Evolutionary conservation across 2,888 invertebrate genomes (phyloP).

Genomic region (Sphaerophoria rueppellii): DNA sequence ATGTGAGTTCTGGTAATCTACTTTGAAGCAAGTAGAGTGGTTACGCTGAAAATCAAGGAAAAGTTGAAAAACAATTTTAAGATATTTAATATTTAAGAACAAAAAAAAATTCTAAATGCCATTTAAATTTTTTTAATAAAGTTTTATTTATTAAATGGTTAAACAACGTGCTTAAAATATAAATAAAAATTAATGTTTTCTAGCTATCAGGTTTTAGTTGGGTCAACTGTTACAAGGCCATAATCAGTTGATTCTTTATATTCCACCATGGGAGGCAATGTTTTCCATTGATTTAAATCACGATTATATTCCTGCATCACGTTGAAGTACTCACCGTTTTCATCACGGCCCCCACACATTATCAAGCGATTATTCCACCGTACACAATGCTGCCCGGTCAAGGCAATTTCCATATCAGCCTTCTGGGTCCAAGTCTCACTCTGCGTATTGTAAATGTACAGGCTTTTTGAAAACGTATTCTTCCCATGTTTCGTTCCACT

Average conservation of each 20-base stretch:
- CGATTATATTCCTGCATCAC: slow-evolving; percentile 16
- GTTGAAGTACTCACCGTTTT: neutral
- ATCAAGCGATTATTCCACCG: slow-evolving; percentile 4
- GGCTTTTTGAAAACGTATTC: neutral
- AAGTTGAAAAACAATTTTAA: too few relatives aligned
- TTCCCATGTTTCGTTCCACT: slow-evolving; percentile 2
- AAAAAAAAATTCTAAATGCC: too few relatives aligned
- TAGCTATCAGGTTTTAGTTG: neutral
- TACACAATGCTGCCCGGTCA: neutral
- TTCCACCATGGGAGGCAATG: slow-evolving; percentile 2
- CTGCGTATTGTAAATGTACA: neutral
- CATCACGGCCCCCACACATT: neutral
- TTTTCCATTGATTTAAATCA: neutral
- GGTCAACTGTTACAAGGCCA: neutral
- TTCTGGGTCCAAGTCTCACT: neutral
- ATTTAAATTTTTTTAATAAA: too few relatives aligned
- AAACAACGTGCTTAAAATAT: too few relatives aligned
- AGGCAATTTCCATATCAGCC: slow-evolving; percentile 7
- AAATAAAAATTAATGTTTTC: too few relatives aligned
- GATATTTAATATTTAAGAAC: too few relatives aligned
- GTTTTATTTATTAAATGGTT: too few relatives aligned
- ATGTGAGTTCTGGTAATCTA: too few relatives aligned
- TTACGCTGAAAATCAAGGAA: too few relatives aligned
- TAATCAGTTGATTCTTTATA: slow-evolving; percentile 10
- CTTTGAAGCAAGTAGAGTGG: too few relatives aligned